phyloP scores from a whole-genome alignment of 2,113 vertebrate genomes.

The Sebastes schlegelii region DNA sequence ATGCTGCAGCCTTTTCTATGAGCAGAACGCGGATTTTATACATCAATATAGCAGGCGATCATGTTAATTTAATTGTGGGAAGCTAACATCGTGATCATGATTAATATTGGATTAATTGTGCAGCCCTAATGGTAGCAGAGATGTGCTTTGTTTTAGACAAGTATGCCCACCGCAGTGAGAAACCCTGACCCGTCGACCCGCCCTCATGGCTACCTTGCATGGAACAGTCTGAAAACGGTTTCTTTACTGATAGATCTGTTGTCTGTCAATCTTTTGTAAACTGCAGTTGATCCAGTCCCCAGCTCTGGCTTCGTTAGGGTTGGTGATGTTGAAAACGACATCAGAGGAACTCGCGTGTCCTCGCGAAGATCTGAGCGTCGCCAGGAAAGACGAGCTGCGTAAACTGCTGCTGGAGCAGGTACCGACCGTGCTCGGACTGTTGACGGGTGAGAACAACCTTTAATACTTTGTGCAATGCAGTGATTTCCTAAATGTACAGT shows the following conservation, averaged over 20 bases:
- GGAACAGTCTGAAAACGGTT: no score
- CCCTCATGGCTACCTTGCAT: no score
- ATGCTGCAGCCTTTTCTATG: no score
- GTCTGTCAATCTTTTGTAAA: slow-evolving; percentile 22
- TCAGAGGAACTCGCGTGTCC: slow-evolving; percentile 98
- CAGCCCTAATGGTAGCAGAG: no score
- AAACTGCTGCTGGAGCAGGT: slow-evolving; percentile 97
- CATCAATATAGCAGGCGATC: no score
- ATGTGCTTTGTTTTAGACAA: no score
- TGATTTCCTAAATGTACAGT: background rate
- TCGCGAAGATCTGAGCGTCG: slow-evolving; percentile 95
- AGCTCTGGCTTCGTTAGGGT: slow-evolving; percentile 90
- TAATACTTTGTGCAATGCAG: background rate
- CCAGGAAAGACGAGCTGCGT: slow-evolving; percentile 95
- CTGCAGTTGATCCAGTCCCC: slow-evolving; percentile 94
- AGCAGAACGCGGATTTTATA: no score
- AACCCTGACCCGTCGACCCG: no score
- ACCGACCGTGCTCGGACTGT: slow-evolving; percentile 92
- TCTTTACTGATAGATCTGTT: background rate
- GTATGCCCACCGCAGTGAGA: no score
- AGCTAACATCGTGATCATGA: no score
- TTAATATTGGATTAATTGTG: no score
- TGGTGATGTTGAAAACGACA: slow-evolving; percentile 97
- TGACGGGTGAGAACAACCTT: slow-evolving; percentile 87
- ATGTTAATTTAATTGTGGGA: no score